Evolutionary conservation across 2,888 invertebrate genomes (phyloP).

Genomic region (Troglohyphantes excavatus): DNA sequence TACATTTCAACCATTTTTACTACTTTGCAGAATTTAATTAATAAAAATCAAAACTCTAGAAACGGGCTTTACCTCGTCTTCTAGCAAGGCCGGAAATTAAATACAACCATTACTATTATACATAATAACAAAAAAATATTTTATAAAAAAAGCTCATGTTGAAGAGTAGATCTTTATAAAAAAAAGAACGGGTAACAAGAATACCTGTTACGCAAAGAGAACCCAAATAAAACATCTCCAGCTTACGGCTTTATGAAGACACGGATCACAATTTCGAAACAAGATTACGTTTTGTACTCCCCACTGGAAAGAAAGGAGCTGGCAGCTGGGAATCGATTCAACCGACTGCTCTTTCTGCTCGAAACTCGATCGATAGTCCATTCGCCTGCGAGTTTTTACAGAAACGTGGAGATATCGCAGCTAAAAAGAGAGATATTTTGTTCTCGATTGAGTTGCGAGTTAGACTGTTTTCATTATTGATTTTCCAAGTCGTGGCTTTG

Average conservation of each 20-base stretch:
- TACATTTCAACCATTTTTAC: too few species aligned
- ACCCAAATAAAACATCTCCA: neutral
- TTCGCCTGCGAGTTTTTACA: slow-evolving; percentile 2
- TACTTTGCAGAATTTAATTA: too few species aligned
- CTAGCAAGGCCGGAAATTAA: too few species aligned
- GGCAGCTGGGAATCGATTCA: slow-evolving; percentile 10
- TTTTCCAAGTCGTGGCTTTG: slow-evolving; percentile 12
- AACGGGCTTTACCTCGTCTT: too few species aligned
- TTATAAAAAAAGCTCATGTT: too few species aligned
- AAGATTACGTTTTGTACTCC: slow-evolving; percentile 6
- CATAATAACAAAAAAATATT: too few species aligned
- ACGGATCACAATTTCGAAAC: neutral
- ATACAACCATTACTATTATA: too few species aligned
- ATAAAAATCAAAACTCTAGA: too few species aligned
- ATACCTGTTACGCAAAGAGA: too few species aligned
- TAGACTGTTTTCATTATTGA: neutral
- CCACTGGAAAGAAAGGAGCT: slow-evolving; percentile 6
- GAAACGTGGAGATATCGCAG: too few species aligned
- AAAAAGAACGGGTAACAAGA: too few species aligned
- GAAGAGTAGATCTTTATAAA: too few species aligned
- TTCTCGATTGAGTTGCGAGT: neutral
- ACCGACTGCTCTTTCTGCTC: slow-evolving; percentile 3
- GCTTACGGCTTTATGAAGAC: slow-evolving; percentile 4
- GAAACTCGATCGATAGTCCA: slow-evolving; percentile 20
- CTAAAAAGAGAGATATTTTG: neutral